These are phyloP conservation scores for Meloidogyne chitwoodi DNA, from an alignment of 1,140 invertebrate genomes.

Conservation along the genomic window DNA sequence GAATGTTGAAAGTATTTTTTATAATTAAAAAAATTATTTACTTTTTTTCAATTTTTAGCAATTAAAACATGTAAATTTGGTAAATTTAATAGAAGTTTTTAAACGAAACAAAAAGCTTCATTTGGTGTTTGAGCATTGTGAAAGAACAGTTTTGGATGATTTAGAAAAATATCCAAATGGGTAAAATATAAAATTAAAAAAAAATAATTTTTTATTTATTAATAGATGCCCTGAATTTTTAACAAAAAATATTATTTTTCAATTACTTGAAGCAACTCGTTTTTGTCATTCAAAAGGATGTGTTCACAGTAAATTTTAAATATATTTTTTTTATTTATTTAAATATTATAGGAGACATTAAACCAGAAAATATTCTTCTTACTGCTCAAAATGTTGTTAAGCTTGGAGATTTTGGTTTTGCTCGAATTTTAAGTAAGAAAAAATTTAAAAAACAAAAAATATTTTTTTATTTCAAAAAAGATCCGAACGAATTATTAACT, in stretches of 20 bases:
- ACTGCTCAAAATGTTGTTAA: conserved; percentile 88
- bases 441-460: conserved; percentile 11
- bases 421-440: conserved; percentile 83
- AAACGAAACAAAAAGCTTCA: conserved; percentile 89
- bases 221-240: conserved; percentile 77
- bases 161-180: conserved; percentile 81
- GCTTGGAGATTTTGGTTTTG: conserved; percentile 97
- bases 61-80: conserved; percentile 93
- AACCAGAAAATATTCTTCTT: conserved; percentile 97
- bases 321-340: background rate
- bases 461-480: conserved; percentile 41
- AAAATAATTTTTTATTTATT: background rate
- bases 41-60: conserved; percentile 69
- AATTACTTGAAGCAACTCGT: conserved; percentile 85
- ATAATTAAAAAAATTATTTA: background rate
- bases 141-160: conserved; percentile 88
- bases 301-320: conserved; percentile 42
- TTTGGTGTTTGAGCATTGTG: conserved; percentile 96
- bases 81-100: conserved; percentile 96
- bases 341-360: conserved; percentile 71
- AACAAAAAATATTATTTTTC: conserved; percentile 87
- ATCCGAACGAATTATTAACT: conserved; percentile 91
- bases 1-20: conserved; percentile 82
- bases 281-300: conserved; percentile 90
- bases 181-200: conserved; percentile 57